Percentiles rank a stretch among this genome's conserved stretches.
These are phyloP conservation scores for Falco biarmicus DNA, from an alignment of 2,797 vertebrate genomes.

Conservation along the genomic window DNA sequence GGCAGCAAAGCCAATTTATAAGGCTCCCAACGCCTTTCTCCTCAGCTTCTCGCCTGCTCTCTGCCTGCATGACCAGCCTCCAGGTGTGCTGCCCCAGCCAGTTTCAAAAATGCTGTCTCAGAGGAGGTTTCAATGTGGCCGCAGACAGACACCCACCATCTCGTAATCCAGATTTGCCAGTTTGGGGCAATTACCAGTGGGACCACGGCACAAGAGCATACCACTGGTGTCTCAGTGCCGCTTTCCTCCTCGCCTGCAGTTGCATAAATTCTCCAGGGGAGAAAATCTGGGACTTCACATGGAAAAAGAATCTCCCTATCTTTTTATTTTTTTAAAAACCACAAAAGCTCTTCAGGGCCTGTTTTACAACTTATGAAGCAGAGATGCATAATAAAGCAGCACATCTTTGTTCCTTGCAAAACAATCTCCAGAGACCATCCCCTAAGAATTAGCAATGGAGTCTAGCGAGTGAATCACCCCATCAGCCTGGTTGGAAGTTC, in stretches of 20 bases:
- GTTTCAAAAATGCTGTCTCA: too few species aligned
- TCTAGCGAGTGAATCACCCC: neutral
- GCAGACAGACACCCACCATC: neutral
- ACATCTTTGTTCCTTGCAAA: neutral
- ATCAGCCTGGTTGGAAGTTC: neutral
- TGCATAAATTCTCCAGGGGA: neutral
- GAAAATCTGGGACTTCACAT: neutral
- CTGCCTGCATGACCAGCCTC: too few species aligned
- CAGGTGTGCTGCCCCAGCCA: rapidly evolving
- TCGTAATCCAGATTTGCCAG: neutral
- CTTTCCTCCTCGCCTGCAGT: neutral
- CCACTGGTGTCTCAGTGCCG: neutral
- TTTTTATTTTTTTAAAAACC: neutral
- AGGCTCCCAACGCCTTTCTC: neutral
- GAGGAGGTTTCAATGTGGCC: neutral
- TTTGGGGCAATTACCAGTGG: rapidly evolving
- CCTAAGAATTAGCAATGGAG: neutral
- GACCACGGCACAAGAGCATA: neutral
- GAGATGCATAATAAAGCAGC: neutral
- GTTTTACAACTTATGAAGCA: neutral
- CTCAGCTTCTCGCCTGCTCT: neutral
- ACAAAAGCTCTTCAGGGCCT: neutral
- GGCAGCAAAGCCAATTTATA: neutral
- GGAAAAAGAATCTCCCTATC: neutral
- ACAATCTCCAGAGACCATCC: neutral